Conservation (phyloP, 2,888 invertebrate genomes). For the Leucophenga montana region DNA sequence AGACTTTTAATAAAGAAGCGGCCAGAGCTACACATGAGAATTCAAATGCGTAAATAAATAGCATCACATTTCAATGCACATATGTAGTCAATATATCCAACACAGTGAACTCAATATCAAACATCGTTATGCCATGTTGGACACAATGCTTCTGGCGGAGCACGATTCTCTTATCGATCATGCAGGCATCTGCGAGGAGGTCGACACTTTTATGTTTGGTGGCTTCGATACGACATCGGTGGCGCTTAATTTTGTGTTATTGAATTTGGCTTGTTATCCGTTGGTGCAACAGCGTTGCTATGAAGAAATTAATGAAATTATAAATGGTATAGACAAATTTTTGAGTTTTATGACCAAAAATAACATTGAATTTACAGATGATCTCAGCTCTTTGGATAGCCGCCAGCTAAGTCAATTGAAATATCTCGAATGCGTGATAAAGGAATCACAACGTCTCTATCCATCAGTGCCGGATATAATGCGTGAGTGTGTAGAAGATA, state of each 20-base stretch:
- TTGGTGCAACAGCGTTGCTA: slow-evolving; percentile 60
- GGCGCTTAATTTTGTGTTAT: slow-evolving; percentile 52
- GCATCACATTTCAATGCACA: not conserved
- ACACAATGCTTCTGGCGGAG: slow-evolving; percentile 58
- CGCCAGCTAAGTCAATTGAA: slow-evolving; percentile 53
- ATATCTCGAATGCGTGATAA: slow-evolving; percentile 78
- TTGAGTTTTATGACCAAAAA: not conserved
- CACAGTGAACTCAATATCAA: slow-evolving; percentile 45
- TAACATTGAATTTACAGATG: slow-evolving; percentile 34
- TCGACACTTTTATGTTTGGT: slow-evolving; percentile 79
- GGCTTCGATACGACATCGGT: slow-evolving; percentile 62
- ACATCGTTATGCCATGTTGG: slow-evolving; percentile 61
- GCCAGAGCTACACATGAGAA: slow-evolving; percentile 19
- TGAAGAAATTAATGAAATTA: slow-evolving; percentile 48
- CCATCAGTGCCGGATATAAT: slow-evolving; percentile 78
- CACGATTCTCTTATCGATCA: slow-evolving; percentile 60
- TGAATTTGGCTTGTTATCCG: slow-evolving; percentile 57
- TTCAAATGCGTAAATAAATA: not conserved
- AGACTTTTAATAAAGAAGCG: slow-evolving; percentile 39
- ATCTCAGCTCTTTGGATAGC: slow-evolving; percentile 44
- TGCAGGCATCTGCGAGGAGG: slow-evolving; percentile 78
- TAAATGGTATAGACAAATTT: slow-evolving; percentile 38
- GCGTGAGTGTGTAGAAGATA: slow-evolving; percentile 72
- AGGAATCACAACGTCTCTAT: slow-evolving; percentile 78
- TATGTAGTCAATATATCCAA: not conserved